Base-by-base conservation (phyloP, 2,888 invertebrate genomes). In the Archips crataeganus region DNA sequence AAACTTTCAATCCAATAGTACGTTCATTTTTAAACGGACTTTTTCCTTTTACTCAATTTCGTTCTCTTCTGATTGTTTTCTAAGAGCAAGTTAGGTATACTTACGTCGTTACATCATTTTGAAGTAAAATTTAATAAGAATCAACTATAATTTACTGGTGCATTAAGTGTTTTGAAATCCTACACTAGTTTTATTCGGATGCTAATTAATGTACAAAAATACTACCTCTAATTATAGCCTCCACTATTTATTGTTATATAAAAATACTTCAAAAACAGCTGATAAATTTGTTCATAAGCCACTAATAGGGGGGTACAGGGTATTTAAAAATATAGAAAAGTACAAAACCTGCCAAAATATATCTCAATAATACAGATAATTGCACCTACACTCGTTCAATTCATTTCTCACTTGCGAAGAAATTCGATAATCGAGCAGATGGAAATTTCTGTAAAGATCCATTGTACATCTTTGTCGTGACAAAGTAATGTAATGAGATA, bases 221-320 rank as follows among this genome's bases (percentile, higher is more conserved):
- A 63, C 70, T 74, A 74, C 69, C 45, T 60, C 74, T 74, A 74
- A 54, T 61, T 23, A 42, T 34, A 63, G 42, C 57, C 32, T 70
- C 15, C 23, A 36, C 64, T 70, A 45, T 73, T 64, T 63, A 67
- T 64, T 11, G 13, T 6, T 42, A 32, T 42, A 32, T 68, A 59
- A 15, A 47, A 54, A 51, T 15, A 51, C 2, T 57, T 32, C 36
- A 49, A 57, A 68, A 68, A n/a, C 15, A n/a, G 42, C 60, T 62
- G 61, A 39, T 61, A 61, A 66, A 54, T 32, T 49, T 63, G 42
- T 45, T 71, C 49, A 13, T 64, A 73, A 73, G 73, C 68, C 47
- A 69, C 68, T 62, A 73, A 73, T 42, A 71, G 66, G 39, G 23
- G 1, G 23, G 34, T 42, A 54, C 1, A 65, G 59, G 32, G 54